These are phyloP conservation scores for Leguminivora glycinivorella DNA, from an alignment of 1,140 invertebrate genomes.

Conservation along the genomic window DNA sequence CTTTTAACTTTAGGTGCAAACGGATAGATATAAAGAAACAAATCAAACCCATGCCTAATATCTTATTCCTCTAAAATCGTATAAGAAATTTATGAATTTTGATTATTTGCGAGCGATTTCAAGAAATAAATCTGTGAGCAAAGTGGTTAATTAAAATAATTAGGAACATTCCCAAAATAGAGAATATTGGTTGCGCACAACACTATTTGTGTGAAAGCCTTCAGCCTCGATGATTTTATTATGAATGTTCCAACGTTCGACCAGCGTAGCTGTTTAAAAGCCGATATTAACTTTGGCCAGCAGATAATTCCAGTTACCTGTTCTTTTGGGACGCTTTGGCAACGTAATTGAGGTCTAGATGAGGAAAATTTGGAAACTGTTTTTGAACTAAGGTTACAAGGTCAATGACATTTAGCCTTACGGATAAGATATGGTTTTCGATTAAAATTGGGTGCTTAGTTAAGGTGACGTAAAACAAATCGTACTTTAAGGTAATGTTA, in stretches of 20 bases:
- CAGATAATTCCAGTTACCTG: not conserved
- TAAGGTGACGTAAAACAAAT: no score
- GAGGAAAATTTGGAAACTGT: not conserved
- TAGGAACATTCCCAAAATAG: not conserved
- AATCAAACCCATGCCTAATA: no score
- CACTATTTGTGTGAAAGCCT: not conserved
- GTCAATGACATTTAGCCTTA: not conserved
- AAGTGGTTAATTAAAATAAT: not conserved
- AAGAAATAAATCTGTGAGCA: no score
- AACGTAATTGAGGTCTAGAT: not conserved
- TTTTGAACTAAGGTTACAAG: not conserved
- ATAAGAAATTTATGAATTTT: no score
- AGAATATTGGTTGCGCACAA: not conserved
- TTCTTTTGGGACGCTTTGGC: not conserved
- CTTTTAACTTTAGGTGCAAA: no score
- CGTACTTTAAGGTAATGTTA: no score
- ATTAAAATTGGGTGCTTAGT: no score
- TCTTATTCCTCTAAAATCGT: no score
- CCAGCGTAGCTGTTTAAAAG: constrained; percentile 2
- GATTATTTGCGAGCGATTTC: no score
- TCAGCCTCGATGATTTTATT: not conserved
- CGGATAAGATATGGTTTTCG: not conserved
- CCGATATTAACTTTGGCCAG: not conserved
- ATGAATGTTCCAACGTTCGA: not conserved
- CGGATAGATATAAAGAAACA: no score